These are phyloP conservation scores for Perodicticus potto DNA, from an alignment of 2,797 vertebrate species.

Conservation along the genomic window DNA sequence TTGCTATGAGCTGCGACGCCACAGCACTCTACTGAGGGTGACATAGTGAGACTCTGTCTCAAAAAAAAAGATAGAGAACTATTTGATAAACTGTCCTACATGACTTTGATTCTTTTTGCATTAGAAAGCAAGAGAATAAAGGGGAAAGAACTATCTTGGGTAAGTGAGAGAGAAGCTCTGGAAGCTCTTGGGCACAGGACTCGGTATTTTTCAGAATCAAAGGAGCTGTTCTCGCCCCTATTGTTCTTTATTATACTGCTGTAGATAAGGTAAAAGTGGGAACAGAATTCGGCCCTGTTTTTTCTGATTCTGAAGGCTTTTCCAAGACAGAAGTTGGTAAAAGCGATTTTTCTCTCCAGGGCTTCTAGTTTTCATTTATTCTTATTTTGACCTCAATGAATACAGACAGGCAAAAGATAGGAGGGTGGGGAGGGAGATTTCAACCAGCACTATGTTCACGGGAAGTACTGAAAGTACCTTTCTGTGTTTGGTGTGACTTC, in stretches of 20 bases:
- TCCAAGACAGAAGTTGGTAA: neutral
- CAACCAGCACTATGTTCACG: neutral
- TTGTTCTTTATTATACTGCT: neutral
- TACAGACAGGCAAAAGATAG: neutral
- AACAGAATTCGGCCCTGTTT: neutral
- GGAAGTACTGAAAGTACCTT: neutral
- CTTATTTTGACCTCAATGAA: slow-evolving; percentile 14
- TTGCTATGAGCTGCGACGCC: too few species aligned
- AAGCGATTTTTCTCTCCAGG: neutral
- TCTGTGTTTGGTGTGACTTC: neutral
- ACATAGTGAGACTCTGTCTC: too few species aligned
- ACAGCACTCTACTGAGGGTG: too few species aligned
- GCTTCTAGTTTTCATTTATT: slow-evolving; percentile 15
- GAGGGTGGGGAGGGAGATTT: neutral
- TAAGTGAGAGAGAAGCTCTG: neutral
- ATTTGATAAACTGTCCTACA: neutral
- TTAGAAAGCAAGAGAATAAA: neutral
- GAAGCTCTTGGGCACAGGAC: neutral
- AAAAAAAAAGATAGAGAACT: neutral
- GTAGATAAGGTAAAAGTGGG: slow-evolving; percentile 53
- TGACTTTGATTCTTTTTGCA: neutral
- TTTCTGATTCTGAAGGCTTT: slow-evolving; percentile 54
- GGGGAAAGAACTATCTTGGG: neutral
- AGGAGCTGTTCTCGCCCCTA: neutral
- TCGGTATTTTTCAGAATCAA: slow-evolving; percentile 42